Base-by-base conservation (phyloP, 2,888 invertebrate genomes). In the Diarsia brunnea region DNA sequence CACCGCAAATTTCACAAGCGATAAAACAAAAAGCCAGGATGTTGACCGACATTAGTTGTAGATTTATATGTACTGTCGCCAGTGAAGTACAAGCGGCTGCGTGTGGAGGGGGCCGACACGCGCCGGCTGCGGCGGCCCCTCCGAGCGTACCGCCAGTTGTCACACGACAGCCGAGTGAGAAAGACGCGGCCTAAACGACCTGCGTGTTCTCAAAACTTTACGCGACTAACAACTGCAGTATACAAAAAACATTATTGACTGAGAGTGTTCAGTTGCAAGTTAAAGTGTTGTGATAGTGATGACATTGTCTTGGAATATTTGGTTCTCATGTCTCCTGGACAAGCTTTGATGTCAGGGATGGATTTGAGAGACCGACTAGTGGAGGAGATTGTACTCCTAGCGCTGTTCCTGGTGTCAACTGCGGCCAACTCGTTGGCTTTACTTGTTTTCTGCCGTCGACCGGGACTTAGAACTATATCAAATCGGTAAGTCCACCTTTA, bases 401-500 rank as follows among this genome's bases (percentile, higher is more conserved):
- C 94, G 78, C 92, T 97, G 88, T 97, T 97, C 91, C 94, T 97
- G 90, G 97, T 98, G 87, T 98, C 98, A 75, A 97, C 98, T 73
- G 97, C 97, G 78, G 97, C 98, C 89, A 98, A 98, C 92, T 97
- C 97, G 68, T 97, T 98, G 86, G 97, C 98, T 75, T 96, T 98
- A 86, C 95, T 98, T 86, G 98, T 98, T 69, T 98, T 98, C 95
- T 97, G 97, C 92, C 97, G 97, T 89, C 97, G 98, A 86, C 97
- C 98, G 69, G 97, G 98, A 67, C 95, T 98, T 68, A 97, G 98
- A 90, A 98, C 98, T 85, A 97, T 98, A 88, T 98, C 98, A 77
- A 98, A 98, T 97, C 97, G 98, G 98, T 98, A 95, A 95, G 97
- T 92, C 90, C 64, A 82, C 31, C 12, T 73, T 84, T 67, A 61